Conservation (phyloP, 2,113 vertebrate genomes). For the Echinops telfairi region DNA sequence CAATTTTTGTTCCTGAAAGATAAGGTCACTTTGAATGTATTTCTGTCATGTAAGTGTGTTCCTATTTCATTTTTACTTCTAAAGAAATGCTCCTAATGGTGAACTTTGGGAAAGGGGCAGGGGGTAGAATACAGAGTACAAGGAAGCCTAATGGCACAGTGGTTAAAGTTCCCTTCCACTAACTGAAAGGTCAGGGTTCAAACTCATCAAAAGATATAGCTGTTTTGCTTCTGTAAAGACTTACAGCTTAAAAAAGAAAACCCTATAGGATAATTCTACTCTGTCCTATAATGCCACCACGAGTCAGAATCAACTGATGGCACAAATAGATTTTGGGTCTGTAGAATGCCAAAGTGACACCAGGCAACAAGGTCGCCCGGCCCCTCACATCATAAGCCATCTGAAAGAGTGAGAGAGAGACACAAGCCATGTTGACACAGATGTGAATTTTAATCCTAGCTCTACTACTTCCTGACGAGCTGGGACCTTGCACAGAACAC, state of each 20-base stretch:
- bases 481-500: neutral
- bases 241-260: neutral
- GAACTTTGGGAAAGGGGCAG: neutral
- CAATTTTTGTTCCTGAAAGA: slow-evolving; percentile 1
- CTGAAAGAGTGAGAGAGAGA: neutral
- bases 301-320: neutral
- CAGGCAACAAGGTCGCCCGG: neutral
- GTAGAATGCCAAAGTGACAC: neutral
- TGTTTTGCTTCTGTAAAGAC: neutral
- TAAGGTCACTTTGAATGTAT: neutral
- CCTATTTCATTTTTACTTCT: neutral
- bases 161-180: neutral
- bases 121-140: neutral
- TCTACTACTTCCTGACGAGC: neutral
- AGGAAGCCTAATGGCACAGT: neutral
- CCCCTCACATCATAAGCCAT: neutral
- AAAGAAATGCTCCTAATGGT: neutral
- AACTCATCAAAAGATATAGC: neutral
- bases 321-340: neutral
- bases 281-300: neutral
- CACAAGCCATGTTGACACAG: neutral
- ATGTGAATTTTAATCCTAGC: neutral
- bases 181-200: neutral
- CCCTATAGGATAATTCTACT: neutral
- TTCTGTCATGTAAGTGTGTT: slow-evolving; percentile 18